Evolutionary conservation across 1,140 invertebrate genomes (phyloP), one percentile per base, ranked within the genome.

Genomic region (Zaprionus tsacasi): DNA sequence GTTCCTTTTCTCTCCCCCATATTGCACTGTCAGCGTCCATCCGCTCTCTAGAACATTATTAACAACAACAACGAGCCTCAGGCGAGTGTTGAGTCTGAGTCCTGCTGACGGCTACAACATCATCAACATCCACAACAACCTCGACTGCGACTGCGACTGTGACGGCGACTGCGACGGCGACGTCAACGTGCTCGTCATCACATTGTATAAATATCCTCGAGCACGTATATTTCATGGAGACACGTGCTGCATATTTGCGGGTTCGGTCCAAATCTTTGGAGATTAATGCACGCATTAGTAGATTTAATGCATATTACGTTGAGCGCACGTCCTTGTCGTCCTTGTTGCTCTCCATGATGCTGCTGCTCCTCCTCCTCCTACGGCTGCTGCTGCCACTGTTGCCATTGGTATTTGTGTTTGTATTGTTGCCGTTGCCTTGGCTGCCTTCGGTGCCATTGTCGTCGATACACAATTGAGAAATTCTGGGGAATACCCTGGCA

Each of bases 281-380:
- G 91, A 92, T 92, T 92, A 92, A 92, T 92, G 91, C 81, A 91
- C 85, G 85, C 91, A 92, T 92, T 92, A 92, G 91, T 86, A 80
- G 91, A 92, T 89, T 92, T 92, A 91, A 91, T 92, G 91, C 82
- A 88, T 90, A 82, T 90, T 86, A 90, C 81, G 78, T 43, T 68
- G 68, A 33, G 74, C 63, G 61, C 52, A 61, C 66, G 75, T 65
- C 50, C 55, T 66, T 56, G 67, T 63, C 36, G 61, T 48, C 30
- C 33, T 59, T 55, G 66, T 61, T 25, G 17, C 8, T 52, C 40
- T 17, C 12, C 8, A 25, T 25, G 45, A 11, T 60, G n/a, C 25
- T 25, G 38, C 35, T 21, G 1, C 21, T 21, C 21, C 21, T 21
- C 21, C 21, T 1, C 21, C 21, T 21, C 2, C 21, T 1, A 21